Conservation (phyloP, 2,113 vertebrate genomes). For the Peromyscus maniculatus region DNA sequence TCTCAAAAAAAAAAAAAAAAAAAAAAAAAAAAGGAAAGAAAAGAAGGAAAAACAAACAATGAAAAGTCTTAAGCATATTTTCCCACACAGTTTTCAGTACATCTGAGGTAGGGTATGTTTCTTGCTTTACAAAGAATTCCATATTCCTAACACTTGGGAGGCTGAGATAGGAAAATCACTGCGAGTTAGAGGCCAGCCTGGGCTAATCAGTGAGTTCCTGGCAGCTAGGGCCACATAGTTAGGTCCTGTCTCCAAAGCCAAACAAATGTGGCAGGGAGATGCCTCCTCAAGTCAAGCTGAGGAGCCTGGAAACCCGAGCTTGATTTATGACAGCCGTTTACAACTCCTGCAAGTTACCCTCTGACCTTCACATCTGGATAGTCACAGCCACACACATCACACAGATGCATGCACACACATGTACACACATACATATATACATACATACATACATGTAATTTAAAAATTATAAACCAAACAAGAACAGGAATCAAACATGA, state of each 20-base stretch:
- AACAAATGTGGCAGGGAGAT: background rate
- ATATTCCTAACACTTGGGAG: background rate
- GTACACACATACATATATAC: background rate
- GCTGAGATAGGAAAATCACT: background rate
- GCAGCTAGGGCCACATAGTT: too few relatives aligned
- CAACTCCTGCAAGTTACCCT: background rate
- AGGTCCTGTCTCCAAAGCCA: background rate
- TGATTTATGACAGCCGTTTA: background rate
- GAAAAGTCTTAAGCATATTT: background rate
- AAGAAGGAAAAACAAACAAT: background rate
- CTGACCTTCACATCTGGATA: background rate
- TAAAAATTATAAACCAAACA: background rate
- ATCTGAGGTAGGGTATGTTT: background rate
- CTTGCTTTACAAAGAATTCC: constrained; percentile 42
- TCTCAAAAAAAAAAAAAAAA: too few relatives aligned
- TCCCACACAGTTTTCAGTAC: background rate
- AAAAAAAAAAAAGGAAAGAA: too few relatives aligned
- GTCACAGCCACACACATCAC: background rate
- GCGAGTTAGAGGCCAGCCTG: background rate
- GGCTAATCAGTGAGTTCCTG: background rate
- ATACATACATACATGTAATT: background rate
- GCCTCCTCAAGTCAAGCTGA: background rate
- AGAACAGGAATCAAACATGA: too few relatives aligned
- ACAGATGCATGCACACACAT: background rate
- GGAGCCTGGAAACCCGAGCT: background rate